Evolutionary conservation across 2,797 vertebrate species (phyloP), one percentile per base, ranked within the genome.

Genomic region (Agapornis canus): DNA sequence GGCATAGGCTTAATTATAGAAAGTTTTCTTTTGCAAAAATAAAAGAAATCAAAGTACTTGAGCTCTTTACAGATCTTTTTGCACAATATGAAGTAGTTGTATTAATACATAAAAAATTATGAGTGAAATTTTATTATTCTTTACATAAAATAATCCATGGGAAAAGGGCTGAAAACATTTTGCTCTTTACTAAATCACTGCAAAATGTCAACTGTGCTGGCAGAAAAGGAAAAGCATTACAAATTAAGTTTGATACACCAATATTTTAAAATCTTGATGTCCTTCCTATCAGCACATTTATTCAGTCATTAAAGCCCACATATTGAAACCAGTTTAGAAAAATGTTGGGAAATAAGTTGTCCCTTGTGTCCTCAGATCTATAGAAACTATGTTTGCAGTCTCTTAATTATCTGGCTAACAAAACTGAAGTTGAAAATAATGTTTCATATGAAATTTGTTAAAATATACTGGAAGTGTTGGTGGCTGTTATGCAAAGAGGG

Each of bases 1-100:
- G 56, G 87, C 70, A 91, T 88, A 96, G 96, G 82, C 90, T 64
- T 97, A 97, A 97, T 96, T 97, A 97, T 81, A 95, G 66, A 88
- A 93, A 65, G 42, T 51, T 96, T 96, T 94, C 54, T 96, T 96
- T 97, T 91, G 48, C 93, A 91, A 95, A 94, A 94, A 72, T 60
- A 94, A 29, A 77, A 94, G 90, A 91, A 96, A 96, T 91, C 64
- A 27, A 83, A 92, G 93, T 90, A 87, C 37, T 26, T 92, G 76
- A 91, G 51, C 29, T 25, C 60, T 84, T 92, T 91, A 87, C 59
- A 92, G 48, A 72, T 94, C 49, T 82, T 91, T 95, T 63, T 89
- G 69, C 3, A 40, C 70, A 95, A 95, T 59, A 76, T 79, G 60
- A 95, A 97, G 94, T 72, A 94, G 16, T 42, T 86, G 19, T 52